Evolutionary conservation across 2,888 invertebrate genomes (phyloP).

Genomic region (Chloromyia formosa): DNA sequence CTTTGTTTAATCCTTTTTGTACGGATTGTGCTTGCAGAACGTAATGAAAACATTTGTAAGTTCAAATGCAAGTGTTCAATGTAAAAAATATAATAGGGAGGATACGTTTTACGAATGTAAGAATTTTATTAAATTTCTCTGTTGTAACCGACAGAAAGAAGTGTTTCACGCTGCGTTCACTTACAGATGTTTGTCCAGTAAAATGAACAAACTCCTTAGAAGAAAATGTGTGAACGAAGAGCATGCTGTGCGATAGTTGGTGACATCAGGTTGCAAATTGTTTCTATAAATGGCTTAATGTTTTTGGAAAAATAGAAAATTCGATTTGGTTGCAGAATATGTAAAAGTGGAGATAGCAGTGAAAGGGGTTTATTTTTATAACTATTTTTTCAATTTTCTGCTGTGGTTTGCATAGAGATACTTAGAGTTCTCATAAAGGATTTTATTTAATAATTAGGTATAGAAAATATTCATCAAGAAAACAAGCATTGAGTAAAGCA

Average conservation of each 20-base stretch:
- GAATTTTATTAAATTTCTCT: constrained; percentile 30
- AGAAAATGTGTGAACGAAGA: background rate
- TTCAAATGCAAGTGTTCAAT: constrained; percentile 44
- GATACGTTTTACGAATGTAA: constrained; percentile 8
- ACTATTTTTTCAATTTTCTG: too few species aligned
- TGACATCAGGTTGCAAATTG: constrained; percentile 8
- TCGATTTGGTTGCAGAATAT: background rate
- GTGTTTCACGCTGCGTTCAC: background rate
- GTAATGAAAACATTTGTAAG: constrained; percentile 45
- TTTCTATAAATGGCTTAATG: background rate
- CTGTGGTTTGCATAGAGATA: too few species aligned
- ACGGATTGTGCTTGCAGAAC: constrained; percentile 41
- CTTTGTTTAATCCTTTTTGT: constrained; percentile 45
- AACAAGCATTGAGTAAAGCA: too few species aligned
- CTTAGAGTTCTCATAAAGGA: too few species aligned
- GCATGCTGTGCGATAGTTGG: background rate
- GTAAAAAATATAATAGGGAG: constrained; percentile 29
- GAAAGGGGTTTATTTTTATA: too few species aligned
- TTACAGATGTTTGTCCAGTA: constrained; percentile 11
- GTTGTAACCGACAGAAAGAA: background rate
- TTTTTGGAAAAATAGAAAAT: background rate
- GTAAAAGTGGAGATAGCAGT: background rate
- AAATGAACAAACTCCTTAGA: background rate
- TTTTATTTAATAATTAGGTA: too few species aligned
- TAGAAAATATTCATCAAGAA: too few species aligned